phyloP scores from a whole-genome alignment of 2,888 invertebrate species.

The Auanema sp. region DNA sequence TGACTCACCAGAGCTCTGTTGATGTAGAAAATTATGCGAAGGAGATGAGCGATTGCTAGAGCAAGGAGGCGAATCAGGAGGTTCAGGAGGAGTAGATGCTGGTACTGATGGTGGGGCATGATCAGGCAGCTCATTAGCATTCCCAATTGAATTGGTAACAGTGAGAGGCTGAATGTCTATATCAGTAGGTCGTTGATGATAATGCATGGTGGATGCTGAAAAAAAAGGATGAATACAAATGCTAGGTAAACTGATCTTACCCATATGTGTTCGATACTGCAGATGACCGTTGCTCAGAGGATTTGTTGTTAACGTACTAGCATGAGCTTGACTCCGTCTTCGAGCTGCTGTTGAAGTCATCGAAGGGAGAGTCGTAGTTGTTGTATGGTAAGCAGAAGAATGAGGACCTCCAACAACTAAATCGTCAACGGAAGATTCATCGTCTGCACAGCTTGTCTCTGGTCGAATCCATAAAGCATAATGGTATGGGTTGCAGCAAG shows the following conservation, averaged over 20 bases:
- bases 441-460: constrained; percentile 41
- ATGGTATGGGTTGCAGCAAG: constrained; percentile 62
- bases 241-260: constrained; percentile 5
- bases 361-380: too few species aligned
- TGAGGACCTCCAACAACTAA: constrained; percentile 21
- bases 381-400: constrained; percentile 10
- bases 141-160: constrained; percentile 9
- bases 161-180: constrained; percentile 14
- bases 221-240: too few species aligned
- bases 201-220: too few species aligned
- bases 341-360: too few species aligned
- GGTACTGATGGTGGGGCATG: constrained; percentile 39
- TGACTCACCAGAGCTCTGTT: neutral
- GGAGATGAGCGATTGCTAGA: constrained; percentile 20
- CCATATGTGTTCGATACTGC: constrained; percentile 16
- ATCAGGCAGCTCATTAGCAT: constrained; percentile 28
- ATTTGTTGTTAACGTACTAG: neutral
- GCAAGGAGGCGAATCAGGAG: constrained; percentile 42
- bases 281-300: constrained; percentile 20
- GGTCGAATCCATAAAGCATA: constrained; percentile 62
- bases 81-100: constrained; percentile 31
- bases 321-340: too few species aligned
- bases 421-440: constrained; percentile 26
- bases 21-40: constrained; percentile 8
- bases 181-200: too few species aligned